Evolutionary conservation across 2,113 vertebrate species (phyloP), one percentile per base, ranked within the genome.

Genomic region (Sterrhoptilus dennistouni): DNA sequence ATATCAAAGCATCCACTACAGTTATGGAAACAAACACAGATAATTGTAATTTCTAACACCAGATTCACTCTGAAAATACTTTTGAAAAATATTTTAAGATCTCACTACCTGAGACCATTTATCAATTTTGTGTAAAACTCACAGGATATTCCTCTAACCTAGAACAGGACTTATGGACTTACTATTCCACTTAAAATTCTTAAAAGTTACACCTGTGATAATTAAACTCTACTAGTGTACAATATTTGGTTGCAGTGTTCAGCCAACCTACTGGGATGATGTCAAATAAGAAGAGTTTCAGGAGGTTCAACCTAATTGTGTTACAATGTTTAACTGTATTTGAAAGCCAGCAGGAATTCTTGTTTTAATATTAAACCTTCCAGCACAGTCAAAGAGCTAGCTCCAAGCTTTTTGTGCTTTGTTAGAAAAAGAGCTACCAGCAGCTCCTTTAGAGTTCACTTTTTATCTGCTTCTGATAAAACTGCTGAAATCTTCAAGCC

Each of bases 241-340:
- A 9, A 14, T 35, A 40, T 71, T 57, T 38, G 61, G 31, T 59
- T 38, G 16, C 15, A 35, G 38, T 36, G 28, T 65, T 87, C 33
- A 72, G 61, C 27, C 35, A 87, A 16, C 12, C 65, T 94, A 59
- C 52, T 79, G 27, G 33, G 93, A 82, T 80, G 64, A 97, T 14
- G 4, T 97, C 96, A 96, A 95, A 47, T 50, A 29, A 40, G 56
- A 91, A 49, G 54, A 68, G 72, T 33, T 71, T 66, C 61, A 82
- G 91, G 84, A 96, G 35, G 50, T 94, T 94, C 89, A 95, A 71
- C 92, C 93, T 95, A 96, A 97, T 83, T 80, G 71, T 2, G 1
- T 28, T 94, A 38, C 91, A 98, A 97, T 97, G 91, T 95, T 98
- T 97, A 98, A 98, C 97, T 16, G 3, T 59, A 89, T 95, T 96